Conservation (phyloP, 2,797 vertebrate species). For the Dryobates pubescens region DNA sequence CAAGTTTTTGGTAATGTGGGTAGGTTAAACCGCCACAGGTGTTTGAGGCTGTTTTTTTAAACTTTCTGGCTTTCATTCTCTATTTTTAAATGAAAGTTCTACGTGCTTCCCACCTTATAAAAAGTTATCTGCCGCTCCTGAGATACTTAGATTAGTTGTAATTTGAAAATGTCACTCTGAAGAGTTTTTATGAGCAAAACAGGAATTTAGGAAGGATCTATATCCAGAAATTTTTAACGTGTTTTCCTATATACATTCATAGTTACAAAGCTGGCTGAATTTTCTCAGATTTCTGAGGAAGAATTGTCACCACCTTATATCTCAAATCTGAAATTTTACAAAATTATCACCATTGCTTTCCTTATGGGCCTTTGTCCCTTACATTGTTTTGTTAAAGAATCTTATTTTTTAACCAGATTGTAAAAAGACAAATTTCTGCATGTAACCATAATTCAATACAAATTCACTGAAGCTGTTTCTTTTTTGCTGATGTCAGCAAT, state of each 20-base stretch:
- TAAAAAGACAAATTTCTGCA: not conserved
- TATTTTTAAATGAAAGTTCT: not conserved
- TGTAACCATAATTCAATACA: not conserved
- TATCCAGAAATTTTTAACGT: not conserved
- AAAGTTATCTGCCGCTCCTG: not conserved
- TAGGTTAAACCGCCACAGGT: no score
- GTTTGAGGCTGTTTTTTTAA: not conserved
- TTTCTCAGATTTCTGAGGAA: not conserved
- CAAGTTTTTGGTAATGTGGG: no score
- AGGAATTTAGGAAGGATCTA: not conserved
- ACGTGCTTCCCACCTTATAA: not conserved
- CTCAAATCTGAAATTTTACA: not conserved
- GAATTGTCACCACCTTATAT: not conserved
- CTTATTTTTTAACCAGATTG: not conserved
- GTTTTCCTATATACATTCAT: not conserved
- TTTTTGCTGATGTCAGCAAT: not conserved
- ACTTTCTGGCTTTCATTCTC: not conserved
- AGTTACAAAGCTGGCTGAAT: not conserved
- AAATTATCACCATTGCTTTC: not conserved
- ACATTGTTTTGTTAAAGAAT: not conserved
- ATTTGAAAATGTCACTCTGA: not conserved
- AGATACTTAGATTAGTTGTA: not conserved
- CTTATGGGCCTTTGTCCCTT: not conserved
- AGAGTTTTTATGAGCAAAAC: not conserved
- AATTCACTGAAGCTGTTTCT: not conserved